phyloP scores from a whole-genome alignment of 2,888 invertebrate species.

The Cheilosia soror region DNA sequence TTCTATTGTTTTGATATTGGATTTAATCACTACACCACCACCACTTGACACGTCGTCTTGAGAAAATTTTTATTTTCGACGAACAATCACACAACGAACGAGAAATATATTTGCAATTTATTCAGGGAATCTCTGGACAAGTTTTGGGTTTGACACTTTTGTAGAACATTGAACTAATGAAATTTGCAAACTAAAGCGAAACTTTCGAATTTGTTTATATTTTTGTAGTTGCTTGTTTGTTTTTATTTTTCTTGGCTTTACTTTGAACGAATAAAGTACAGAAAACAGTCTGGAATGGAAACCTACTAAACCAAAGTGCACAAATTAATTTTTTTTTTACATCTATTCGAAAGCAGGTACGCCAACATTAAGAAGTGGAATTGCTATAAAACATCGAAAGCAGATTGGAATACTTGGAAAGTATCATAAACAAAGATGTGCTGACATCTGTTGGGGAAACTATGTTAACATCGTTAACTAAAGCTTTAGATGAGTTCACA shows the following conservation, averaged over 20 bases:
- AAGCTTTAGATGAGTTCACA: neutral
- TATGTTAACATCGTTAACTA: neutral
- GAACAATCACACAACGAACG: constrained; percentile 34
- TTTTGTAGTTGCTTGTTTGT: constrained; percentile 21
- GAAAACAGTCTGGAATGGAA: constrained; percentile 36
- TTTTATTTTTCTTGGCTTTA: constrained; percentile 6
- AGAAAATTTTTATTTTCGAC: constrained; percentile 41
- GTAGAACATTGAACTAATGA: constrained; percentile 41
- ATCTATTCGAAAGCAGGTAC: constrained; percentile 32
- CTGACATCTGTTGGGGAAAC: constrained; percentile 12
- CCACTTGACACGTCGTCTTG: constrained; percentile 74
- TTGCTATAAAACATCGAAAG: constrained; percentile 1
- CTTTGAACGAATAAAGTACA: constrained; percentile 40
- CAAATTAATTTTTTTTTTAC: constrained; percentile 42
- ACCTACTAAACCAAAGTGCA: constrained; percentile 45
- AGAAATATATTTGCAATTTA: constrained; percentile 38
- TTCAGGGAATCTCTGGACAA: constrained; percentile 57
- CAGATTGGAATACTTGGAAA: constrained; percentile 41
- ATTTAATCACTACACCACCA: constrained; percentile 61
- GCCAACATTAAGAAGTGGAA: constrained; percentile 50
- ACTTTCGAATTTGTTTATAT: constrained; percentile 53
- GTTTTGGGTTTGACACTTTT: constrained; percentile 51
- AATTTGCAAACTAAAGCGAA: constrained; percentile 27
- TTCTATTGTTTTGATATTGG: constrained; percentile 70
- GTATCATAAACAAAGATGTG: constrained; percentile 28